Base-by-base conservation (phyloP, 2,888 invertebrate species). In the Lasioglossum marginatum region DNA sequence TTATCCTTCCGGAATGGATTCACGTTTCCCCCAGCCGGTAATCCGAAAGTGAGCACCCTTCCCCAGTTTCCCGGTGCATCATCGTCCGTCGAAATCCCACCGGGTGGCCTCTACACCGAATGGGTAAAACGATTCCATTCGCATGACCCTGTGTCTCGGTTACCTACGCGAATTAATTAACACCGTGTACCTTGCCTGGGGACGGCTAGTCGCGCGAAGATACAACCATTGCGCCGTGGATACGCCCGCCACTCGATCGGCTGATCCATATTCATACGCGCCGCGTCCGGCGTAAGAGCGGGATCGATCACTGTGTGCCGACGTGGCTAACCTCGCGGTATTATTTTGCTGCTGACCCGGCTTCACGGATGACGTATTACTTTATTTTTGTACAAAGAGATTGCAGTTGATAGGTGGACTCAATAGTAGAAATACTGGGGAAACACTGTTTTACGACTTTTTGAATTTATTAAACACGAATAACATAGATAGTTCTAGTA, bases 211-310 rank as follows among this genome's bases (percentile, higher is more conserved):
- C 31, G 31, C 31, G 63, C 16, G 78, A 78, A 40, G 73, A 63
- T 37, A 45, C 73, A 63, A 68, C 34, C 40, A 19, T n/a, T 3
- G 23, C 23, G 57, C 12, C 27, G 14, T n/a, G 19, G 14, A 77
- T 60, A 40, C 37, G n/a, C 27, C 12, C 45, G 45, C 12, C 57
- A 57, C 45, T 70, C 83, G 74, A 82, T 78, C 70, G 31, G 76
- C 37, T 40, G 19, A 84, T 84, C 77, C 84, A 84, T 84, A 84
- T 84, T 82, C 83, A 84, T 84, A 34, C 48, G 2, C 60, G 37
- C 34, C 34, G 37, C 31, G 31, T 34, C 37, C 68, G 23, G 37
- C 23, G 23, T 34, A 23, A 37, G 12, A 48, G n/a, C 23, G 37
- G 72, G 16, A 63, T 63, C 63, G 63, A 63, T 63, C 31, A 16